Evolutionary conservation across 1,140 invertebrate species (phyloP).

Genomic region (Drosophila simulans): DNA sequence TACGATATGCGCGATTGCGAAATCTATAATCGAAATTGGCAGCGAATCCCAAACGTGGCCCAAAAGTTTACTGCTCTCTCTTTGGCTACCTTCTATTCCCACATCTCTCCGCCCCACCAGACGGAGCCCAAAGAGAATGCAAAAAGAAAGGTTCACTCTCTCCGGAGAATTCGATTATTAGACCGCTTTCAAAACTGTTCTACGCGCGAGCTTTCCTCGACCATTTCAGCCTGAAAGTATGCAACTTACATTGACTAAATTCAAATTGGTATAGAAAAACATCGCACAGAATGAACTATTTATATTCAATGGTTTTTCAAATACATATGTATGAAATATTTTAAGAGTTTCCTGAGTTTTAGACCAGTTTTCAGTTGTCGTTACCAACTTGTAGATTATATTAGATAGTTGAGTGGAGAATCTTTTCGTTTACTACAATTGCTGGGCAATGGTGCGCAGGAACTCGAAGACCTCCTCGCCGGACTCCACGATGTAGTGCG

Average conservation of each 20-base stretch:
- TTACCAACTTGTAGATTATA: not conserved
- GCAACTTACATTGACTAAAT: no score
- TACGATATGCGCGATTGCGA: conserved; percentile 29
- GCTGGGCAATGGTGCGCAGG: conserved; percentile 88
- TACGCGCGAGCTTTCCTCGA: conserved; percentile 1
- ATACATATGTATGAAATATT: no score
- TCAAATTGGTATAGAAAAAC: no score
- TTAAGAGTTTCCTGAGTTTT: no score
- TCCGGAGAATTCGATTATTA: conserved; percentile 3
- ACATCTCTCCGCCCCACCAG: no score
- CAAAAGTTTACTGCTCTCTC: not conserved
- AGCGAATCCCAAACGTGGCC: conserved; percentile 5
- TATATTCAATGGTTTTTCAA: not conserved
- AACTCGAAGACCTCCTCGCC: conserved; percentile 92
- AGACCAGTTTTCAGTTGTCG: no score
- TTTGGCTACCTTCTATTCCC: not conserved
- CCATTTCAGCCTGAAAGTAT: conserved; percentile 41
- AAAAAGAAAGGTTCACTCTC: not conserved
- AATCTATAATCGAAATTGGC: conserved; percentile 22
- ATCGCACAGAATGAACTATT: not conserved
- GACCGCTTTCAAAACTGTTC: conserved; percentile 2
- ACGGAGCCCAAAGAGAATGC: no score
- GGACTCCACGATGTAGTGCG: conserved; percentile 90
- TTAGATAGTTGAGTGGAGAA: not conserved
- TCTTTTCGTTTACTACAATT: conserved; percentile 52